Conservation (phyloP, 2,888 invertebrate species). For the Aquatica leii region DNA sequence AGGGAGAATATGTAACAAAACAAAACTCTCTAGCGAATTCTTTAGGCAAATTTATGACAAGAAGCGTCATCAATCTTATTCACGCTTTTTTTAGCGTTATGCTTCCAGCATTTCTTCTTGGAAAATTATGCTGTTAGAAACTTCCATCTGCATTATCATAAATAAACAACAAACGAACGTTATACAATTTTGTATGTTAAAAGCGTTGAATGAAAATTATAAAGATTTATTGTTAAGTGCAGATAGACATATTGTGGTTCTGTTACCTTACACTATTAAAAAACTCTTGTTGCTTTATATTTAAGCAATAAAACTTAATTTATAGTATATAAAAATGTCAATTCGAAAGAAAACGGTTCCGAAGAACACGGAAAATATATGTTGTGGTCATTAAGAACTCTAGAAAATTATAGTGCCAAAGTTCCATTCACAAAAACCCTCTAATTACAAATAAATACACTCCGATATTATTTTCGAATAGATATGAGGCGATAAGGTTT, state of each 20-base stretch:
- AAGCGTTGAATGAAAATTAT: slow-evolving; percentile 5
- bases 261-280: not conserved
- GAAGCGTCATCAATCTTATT: slow-evolving; percentile 55
- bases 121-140: slow-evolving; percentile 38
- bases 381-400: slow-evolving; percentile 41
- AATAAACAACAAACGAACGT: slow-evolving; percentile 37
- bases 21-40: slow-evolving; percentile 54
- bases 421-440: slow-evolving; percentile 44
- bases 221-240: not conserved
- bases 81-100: slow-evolving; percentile 41
- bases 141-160: slow-evolving; percentile 40
- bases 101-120: slow-evolving; percentile 34
- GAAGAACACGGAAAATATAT: slow-evolving; percentile 25
- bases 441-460: slow-evolving; percentile 49
- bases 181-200: slow-evolving; percentile 27
- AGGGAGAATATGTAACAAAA: slow-evolving; percentile 51
- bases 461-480: slow-evolving; percentile 46
- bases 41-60: slow-evolving; percentile 59
- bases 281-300: too few relatives aligned
- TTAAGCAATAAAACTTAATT: too few relatives aligned
- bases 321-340: not conserved
- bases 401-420: slow-evolving; percentile 40
- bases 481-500: slow-evolving; percentile 48
- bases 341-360: slow-evolving; percentile 13
- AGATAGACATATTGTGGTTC: not conserved